A percentile compares a stretch with the other conserved stretches of the same genome.
phyloP scores from a whole-genome alignment of 2,797 vertebrate species.

The Pelodytes ibericus region DNA sequence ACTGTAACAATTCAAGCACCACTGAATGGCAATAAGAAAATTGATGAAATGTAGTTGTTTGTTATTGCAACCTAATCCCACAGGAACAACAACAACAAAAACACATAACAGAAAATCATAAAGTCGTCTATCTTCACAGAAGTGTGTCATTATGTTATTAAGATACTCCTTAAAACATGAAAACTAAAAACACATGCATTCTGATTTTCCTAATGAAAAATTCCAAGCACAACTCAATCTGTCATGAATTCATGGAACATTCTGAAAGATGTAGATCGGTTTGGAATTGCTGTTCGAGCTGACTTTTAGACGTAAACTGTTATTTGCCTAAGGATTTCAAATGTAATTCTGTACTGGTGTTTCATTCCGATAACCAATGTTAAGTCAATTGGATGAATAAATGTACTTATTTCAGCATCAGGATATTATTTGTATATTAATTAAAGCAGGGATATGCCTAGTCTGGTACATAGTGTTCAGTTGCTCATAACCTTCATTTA shows the following conservation, averaged over 20 bases:
- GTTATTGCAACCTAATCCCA: too few relatives aligned
- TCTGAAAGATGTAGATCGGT: not conserved
- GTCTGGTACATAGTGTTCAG: slow-evolving; percentile 49
- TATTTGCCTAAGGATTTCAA: slow-evolving; percentile 61
- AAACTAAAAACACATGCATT: not conserved
- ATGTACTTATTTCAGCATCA: slow-evolving; percentile 7
- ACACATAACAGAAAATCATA: too few relatives aligned
- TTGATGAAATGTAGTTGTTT: too few relatives aligned
- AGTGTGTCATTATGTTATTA: too few relatives aligned
- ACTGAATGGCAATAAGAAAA: too few relatives aligned
- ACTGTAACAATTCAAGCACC: too few relatives aligned
- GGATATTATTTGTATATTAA: slow-evolving; percentile 40
- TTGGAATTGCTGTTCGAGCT: slow-evolving; percentile 1
- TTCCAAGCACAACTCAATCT: slow-evolving; percentile 2
- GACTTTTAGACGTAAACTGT: slow-evolving; percentile 51
- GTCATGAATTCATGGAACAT: not conserved
- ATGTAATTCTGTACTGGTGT: slow-evolving; percentile 51
- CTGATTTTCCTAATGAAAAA: not conserved
- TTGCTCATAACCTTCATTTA: slow-evolving; percentile 52
- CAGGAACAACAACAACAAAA: too few relatives aligned
- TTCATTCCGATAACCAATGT: slow-evolving; percentile 58
- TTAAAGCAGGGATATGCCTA: slow-evolving; percentile 45
- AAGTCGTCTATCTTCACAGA: too few relatives aligned
- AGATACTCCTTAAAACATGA: too few relatives aligned
- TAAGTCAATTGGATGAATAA: slow-evolving; percentile 41